phyloP scores from a whole-genome alignment of 2,888 invertebrate genomes.

The Petrolisthes manimaculis region DNA sequence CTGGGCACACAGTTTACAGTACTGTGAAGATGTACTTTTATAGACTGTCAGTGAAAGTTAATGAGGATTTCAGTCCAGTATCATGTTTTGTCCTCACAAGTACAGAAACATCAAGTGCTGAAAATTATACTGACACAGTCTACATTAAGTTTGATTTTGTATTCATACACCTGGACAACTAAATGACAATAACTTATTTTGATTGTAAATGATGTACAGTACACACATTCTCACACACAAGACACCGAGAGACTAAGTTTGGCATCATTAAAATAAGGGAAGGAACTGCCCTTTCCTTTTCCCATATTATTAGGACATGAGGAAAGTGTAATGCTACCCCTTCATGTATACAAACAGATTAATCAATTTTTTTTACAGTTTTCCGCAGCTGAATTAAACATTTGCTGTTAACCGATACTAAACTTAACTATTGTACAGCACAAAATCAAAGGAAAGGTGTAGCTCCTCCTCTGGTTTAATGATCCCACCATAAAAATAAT shows the following conservation, averaged over 20 bases:
- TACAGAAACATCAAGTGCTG: constrained; percentile 17
- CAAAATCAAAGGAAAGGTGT: not conserved
- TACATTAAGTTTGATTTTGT: constrained; percentile 34
- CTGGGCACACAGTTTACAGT: no score
- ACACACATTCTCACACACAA: constrained; percentile 40
- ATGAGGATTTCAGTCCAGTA: no score
- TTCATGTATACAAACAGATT: no score
- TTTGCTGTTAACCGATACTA: no score
- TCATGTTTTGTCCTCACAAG: constrained; percentile 12
- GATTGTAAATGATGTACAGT: constrained; percentile 40
- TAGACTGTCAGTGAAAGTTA: no score
- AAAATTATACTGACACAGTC: constrained; percentile 25
- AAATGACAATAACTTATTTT: constrained; percentile 33
- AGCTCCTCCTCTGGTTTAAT: no score
- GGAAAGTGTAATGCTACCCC: no score
- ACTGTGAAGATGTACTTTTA: no score
- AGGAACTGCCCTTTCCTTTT: no score
- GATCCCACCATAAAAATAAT: not conserved
- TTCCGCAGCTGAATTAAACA: no score
- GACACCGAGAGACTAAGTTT: constrained; percentile 32
- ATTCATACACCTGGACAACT: constrained; percentile 30
- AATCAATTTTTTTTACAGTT: no score
- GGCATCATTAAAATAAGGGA: constrained; percentile 10
- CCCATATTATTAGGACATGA: constrained; percentile 1
- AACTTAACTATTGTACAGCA: not conserved